Evolutionary conservation across 2,888 invertebrate species (phyloP), one percentile per base, ranked within the genome.

Genomic region (Sphinx pinastri): DNA sequence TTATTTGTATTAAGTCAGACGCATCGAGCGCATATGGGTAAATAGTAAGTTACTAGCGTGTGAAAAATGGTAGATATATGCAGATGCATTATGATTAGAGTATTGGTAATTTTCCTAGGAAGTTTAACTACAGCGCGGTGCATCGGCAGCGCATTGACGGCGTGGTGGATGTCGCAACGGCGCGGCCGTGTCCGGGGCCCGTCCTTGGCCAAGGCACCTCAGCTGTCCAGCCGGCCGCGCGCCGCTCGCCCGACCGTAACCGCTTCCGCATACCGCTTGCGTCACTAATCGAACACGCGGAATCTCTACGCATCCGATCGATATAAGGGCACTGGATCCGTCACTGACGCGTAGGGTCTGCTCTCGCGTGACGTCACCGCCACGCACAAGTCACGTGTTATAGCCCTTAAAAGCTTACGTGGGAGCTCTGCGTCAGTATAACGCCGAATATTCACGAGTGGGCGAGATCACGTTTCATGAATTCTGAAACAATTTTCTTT

Each of bases 251-350:
- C 85, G 83, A 83, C 89, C 90, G 90, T 88, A 86, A 85, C 88
- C 79, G 79, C 88, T 92, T 93, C 92, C 91, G 89, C 85, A 81
- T 89, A 79, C 82, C 76, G 74, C 76, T 83, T 80, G 86, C 89
- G 87, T 70, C 68, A 66, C 67, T 57, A 68, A 67, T 38, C 68
- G 63, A 76, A 76, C 75, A 47, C 47, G 60, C 63, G 63, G 63
- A 63, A 63, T 63, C 63, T 63, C 63, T 47, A 63, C 63, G 63
- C 63, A 63, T 49, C 63, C 49, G 19, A 63, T 63, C 63, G 47
- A 63, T 63, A 60, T 59, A 47, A 49, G 47, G 63, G 47, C 63
- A 19, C 13, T 49, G 47, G 12, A 83, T 77, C 74, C 68, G 68
- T 73, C 67, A 69, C 25, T 11, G 11, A 11, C 60, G 60, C 55